A percentile compares a stretch with the other conserved stretches of the same genome.
These are phyloP conservation scores for Drosophila kurseongensis DNA, from an alignment of 1,140 invertebrate species.

Conservation along the genomic window DNA sequence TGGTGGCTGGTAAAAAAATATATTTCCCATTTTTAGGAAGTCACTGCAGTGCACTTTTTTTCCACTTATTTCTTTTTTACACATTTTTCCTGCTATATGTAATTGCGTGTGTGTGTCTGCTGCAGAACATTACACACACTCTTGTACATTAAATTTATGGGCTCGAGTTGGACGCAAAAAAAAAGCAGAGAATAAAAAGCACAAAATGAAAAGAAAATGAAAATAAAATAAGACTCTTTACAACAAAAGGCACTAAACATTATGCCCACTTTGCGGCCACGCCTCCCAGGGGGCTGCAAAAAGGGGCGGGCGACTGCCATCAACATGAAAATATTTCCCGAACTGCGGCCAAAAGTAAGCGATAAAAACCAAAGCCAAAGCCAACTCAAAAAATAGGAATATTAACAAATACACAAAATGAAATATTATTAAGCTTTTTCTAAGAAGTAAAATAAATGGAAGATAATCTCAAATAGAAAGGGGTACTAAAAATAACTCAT, in stretches of 20 bases:
- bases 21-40: slow-evolving; percentile 42
- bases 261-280: slow-evolving; percentile 61
- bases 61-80: slow-evolving; percentile 16
- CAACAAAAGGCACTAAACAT: slow-evolving; percentile 80
- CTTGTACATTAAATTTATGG: slow-evolving; percentile 74
- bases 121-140: slow-evolving; percentile 69
- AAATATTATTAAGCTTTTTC: too few relatives aligned
- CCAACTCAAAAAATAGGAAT: slow-evolving; percentile 1
- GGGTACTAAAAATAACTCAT: neutral
- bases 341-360: slow-evolving; percentile 23
- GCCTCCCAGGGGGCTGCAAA: slow-evolving; percentile 23
- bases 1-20: slow-evolving; percentile 8
- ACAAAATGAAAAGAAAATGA: slow-evolving; percentile 33
- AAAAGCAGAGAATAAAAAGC: slow-evolving; percentile 13
- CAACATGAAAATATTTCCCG: slow-evolving; percentile 22
- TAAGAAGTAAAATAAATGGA: too few relatives aligned
- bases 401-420: neutral
- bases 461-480: neutral
- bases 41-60: slow-evolving; percentile 44
- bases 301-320: slow-evolving; percentile 25
- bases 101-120: slow-evolving; percentile 39
- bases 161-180: slow-evolving; percentile 31
- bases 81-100: slow-evolving; percentile 2
- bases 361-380: slow-evolving; percentile 27
- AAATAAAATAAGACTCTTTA: slow-evolving; percentile 68